Conservation (phyloP, 2,888 invertebrate species). For the Dicycla oo region DNA sequence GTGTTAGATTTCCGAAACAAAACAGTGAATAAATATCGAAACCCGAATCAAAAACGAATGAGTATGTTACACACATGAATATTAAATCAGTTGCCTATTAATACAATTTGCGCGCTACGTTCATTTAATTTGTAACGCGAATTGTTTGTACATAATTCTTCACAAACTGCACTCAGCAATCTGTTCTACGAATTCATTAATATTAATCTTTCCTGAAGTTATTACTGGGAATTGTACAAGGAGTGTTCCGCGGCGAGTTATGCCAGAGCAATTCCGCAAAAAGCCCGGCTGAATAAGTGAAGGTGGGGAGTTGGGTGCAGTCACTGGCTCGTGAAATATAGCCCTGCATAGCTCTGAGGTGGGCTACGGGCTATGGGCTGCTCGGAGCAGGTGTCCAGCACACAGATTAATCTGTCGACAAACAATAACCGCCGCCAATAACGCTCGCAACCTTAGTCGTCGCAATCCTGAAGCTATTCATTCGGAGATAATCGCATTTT, state of each 20-base stretch:
- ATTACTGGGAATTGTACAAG: conserved; percentile 44
- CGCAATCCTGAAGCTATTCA: conserved; percentile 59
- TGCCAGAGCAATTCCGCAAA: conserved; percentile 72
- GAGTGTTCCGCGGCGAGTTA: conserved; percentile 46
- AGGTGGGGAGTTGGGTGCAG: conserved; percentile 61
- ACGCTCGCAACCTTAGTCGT: conserved; percentile 54
- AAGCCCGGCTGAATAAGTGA: conserved; percentile 75
- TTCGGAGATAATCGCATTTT: conserved; percentile 67
- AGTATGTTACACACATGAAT: conserved; percentile 35
- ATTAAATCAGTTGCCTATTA: conserved; percentile 29
- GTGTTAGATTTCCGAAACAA: conserved; percentile 7
- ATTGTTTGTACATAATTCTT: conserved; percentile 34
- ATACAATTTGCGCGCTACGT: conserved; percentile 25
- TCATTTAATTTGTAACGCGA: conserved; percentile 19
- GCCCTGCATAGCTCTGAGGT: conserved; percentile 58
- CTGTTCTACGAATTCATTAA: conserved; percentile 53
- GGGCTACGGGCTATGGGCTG: conserved; percentile 44
- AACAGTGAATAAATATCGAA: conserved; percentile 26
- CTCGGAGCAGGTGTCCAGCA: conserved; percentile 73
- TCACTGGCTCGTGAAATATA: conserved; percentile 70
- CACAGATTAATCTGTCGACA: conserved; percentile 78
- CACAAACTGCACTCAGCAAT: conserved; percentile 39
- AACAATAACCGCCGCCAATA: conserved; percentile 75
- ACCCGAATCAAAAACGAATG: conserved; percentile 10
- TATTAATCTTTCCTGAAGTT: conserved; percentile 53